Base-by-base conservation (phyloP, 2,113 vertebrate genomes). In the Sitta europaea region DNA sequence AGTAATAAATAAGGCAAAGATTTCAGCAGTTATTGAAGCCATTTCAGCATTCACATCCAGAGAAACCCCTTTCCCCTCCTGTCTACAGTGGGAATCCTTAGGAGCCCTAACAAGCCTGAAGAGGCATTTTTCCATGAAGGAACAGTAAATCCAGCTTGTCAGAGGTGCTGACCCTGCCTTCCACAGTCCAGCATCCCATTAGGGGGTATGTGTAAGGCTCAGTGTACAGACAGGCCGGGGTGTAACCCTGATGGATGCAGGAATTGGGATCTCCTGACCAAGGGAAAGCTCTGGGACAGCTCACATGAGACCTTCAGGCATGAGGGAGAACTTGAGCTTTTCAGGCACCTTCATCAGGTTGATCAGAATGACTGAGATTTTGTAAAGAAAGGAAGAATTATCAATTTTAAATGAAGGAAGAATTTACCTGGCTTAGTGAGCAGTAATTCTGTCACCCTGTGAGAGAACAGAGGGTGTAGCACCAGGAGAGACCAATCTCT, bases 131-230 rank as follows among this genome's bases (percentile, higher is more conserved):
- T 38, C 38, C 38, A 18, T 12, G 35, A 53, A 58, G 45, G 50
- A 89, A 6, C 17, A 55, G 45, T 23, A 57, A 89, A 84, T 76
- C 10, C 67, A 89, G 28, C 9, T 24, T 53, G 19, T 31, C 4
- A 2, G 48, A 35, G 19, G 24, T 22, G 40, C 48, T 83, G 75
- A 43, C 35, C 63, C 47, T 0, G 0, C 50, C 48, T 48, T 27
- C 50, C 58, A 55, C 14, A 35, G 53, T 24, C 48, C 55, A 38
- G 19, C 35, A 43, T 5, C 28, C 31, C 28, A 6, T 22, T 6
- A 2, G 23, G 50, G 3, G 17, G 1, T 4, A 3, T 1, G 4
- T 11, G 22, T 43, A 36, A 68, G 29, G 42, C 27, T 29, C 14
- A 13, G 4, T 5, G 21, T 38, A 13, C 29, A 29, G 20, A 18